Conservation (phyloP, 2,888 invertebrate species). For the Linnaemya vulpina region DNA sequence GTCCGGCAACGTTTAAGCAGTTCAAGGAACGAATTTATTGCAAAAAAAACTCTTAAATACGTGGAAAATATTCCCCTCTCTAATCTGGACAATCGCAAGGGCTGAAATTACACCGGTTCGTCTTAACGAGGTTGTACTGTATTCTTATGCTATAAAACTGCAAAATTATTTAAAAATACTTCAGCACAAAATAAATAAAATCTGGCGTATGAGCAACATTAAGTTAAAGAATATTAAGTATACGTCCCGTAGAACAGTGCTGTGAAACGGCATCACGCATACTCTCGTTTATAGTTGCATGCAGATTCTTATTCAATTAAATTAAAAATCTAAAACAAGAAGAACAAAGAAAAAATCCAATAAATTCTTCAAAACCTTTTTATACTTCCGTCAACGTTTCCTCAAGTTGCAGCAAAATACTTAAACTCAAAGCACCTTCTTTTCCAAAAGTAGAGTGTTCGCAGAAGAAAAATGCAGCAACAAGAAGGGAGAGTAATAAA, state of each 20-base stretch:
- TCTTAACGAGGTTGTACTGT: too few relatives aligned
- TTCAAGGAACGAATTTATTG: too few relatives aligned
- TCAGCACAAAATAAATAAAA: neutral
- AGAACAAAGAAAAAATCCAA: neutral
- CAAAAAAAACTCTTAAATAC: too few relatives aligned
- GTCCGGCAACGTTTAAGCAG: too few relatives aligned
- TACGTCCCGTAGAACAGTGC: neutral
- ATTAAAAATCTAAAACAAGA: too few relatives aligned
- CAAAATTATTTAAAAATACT: too few relatives aligned
- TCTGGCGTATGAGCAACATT: neutral
- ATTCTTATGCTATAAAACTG: too few relatives aligned
- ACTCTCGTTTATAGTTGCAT: neutral
- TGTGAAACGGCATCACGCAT: too few relatives aligned
- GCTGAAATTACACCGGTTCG: too few relatives aligned
- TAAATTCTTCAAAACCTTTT: neutral
- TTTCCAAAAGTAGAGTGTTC: conserved; percentile 15
- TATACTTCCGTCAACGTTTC: neutral
- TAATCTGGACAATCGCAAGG: too few relatives aligned
- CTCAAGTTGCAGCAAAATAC: neutral
- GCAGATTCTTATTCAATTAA: neutral
- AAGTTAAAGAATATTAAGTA: neutral
- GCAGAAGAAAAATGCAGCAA: conserved; percentile 5
- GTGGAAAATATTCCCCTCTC: too few relatives aligned
- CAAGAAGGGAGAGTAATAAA: conserved; percentile 62
- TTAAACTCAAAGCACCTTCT: neutral